Evolutionary conservation across 2,888 invertebrate genomes (phyloP).

Genomic region (Deilephila porcellus): DNA sequence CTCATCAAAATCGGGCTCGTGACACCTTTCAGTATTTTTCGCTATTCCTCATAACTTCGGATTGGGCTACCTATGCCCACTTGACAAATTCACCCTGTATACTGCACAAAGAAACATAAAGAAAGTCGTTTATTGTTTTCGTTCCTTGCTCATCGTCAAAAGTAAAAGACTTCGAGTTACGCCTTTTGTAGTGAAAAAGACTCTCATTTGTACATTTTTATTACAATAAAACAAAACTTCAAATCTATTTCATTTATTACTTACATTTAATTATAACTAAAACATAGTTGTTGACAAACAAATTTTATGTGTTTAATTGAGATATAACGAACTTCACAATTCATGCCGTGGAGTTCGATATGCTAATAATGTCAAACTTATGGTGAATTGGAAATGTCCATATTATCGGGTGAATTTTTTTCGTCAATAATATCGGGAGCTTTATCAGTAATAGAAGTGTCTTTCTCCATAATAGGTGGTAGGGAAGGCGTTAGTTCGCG

Average conservation of each 20-base stretch:
- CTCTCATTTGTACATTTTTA: not conserved
- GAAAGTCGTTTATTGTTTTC: no score
- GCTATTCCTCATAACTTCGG: no score
- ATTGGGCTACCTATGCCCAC: no score
- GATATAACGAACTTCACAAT: slow-evolving; percentile 13
- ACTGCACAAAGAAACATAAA: no score
- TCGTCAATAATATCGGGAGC: slow-evolving; percentile 77
- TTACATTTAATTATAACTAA: slow-evolving; percentile 5
- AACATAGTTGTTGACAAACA: slow-evolving; percentile 3
- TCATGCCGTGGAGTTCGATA: slow-evolving; percentile 14
- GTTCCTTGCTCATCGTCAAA: no score
- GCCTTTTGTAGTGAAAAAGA: no score
- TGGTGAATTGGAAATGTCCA: slow-evolving; percentile 92
- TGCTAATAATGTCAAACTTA: slow-evolving; percentile 55
- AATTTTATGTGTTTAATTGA: slow-evolving; percentile 7
- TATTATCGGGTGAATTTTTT: slow-evolving; percentile 87
- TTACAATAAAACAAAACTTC: not conserved
- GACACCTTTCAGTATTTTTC: no score
- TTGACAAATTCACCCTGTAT: no score
- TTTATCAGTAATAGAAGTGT: slow-evolving; percentile 54
- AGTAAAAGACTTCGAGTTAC: no score
- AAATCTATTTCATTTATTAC: slow-evolving; percentile 17
- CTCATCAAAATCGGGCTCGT: no score
- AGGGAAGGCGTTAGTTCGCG: slow-evolving; percentile 70
- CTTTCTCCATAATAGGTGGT: slow-evolving; percentile 63